Base-by-base conservation (phyloP, 2,888 invertebrate species). In the Xanthorhoe spadicearia region DNA sequence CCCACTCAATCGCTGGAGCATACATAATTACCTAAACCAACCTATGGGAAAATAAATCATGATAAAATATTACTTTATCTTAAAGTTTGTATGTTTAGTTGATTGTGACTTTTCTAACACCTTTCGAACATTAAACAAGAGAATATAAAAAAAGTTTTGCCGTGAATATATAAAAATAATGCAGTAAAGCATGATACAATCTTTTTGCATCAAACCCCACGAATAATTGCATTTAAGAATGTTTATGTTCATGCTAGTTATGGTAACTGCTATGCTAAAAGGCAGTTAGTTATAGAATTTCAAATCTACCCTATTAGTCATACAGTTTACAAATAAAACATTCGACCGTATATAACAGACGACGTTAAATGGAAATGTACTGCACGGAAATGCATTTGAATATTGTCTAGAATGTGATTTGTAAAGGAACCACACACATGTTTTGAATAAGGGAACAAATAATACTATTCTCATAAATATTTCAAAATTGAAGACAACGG, bases 11-110 rank as follows among this genome's bases (percentile, higher is more conserved):
- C 80, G 78, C 17, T 76, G 76, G 82, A 83, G 79, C 78, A 79
- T 83, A 83, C 79, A 82, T 83, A 85, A 87, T 87, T 86, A 84
- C 79, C 78, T 77, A 84, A 84, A 84, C 75, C 78, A 83, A 83
- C 80, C 82, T 83, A 85, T 86, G 85, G 82, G 86, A 86, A 85
- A 83, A 81, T 81, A 79, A 81, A 82, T 80, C 79, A 80, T 65
- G 48, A 1, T 43, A 43, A 43, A 13, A 43, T 13, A 43, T 3
- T 43, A 13, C 13, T 13, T 4, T 13, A 43, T 13, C 9, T 13
- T 13, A 43, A 13, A 43, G 2, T 13, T 13, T 38, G 13, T 43
- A 7, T 13, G 38, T 23, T 4, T 23, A 4, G 23, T 23, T 23
- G 23, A 23, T 4, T 23, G 23, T 23, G 8, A 35, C 6, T 1